Conservation (phyloP, 2,888 invertebrate genomes). For the Drosophila multiciliata region DNA sequence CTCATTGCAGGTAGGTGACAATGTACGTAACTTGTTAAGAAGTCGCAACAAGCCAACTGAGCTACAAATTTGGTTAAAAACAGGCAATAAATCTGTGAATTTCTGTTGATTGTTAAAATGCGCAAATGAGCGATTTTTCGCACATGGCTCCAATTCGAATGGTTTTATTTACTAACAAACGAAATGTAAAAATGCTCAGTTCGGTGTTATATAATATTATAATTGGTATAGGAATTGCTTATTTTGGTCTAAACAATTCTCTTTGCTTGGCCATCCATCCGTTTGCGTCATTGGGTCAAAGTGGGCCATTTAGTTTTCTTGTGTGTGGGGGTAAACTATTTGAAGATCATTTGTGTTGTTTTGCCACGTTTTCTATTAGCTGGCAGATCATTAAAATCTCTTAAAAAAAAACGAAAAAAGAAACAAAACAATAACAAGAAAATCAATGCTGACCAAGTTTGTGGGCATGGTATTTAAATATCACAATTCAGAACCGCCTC, state of each 20-base stretch:
- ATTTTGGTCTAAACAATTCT: conserved; percentile 40
- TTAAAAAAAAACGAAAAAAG: conserved; percentile 1
- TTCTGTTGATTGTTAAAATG: conserved; percentile 23
- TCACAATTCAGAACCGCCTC: background rate
- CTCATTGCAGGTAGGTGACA: conserved; percentile 84
- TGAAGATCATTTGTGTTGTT: conserved; percentile 40
- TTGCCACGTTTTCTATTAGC: conserved; percentile 37
- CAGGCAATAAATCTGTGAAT: conserved; percentile 1
- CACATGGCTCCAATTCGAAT: conserved; percentile 44
- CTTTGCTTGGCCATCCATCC: conserved; percentile 21
- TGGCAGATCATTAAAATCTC: conserved; percentile 54
- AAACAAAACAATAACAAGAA: conserved; percentile 6
- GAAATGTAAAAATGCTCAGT: conserved; percentile 15
- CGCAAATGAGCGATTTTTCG: conserved; percentile 28
- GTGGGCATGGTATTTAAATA: conserved; percentile 15
- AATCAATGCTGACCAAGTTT: conserved; percentile 24
- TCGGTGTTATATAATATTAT: conserved; percentile 42
- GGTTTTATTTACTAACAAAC: conserved; percentile 44
- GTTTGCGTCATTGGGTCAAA: conserved; percentile 52
- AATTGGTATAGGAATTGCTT: conserved; percentile 5
- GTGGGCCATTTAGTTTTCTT: conserved; percentile 29
- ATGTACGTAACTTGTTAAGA: conserved; percentile 78
- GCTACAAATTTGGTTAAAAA: too few relatives aligned
- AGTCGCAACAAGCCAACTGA: conserved; percentile 4
- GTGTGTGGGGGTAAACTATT: conserved; percentile 37